These are phyloP conservation scores for Pseudochromis fuscus DNA, from an alignment of 2,797 vertebrate species.

Conservation along the genomic window DNA sequence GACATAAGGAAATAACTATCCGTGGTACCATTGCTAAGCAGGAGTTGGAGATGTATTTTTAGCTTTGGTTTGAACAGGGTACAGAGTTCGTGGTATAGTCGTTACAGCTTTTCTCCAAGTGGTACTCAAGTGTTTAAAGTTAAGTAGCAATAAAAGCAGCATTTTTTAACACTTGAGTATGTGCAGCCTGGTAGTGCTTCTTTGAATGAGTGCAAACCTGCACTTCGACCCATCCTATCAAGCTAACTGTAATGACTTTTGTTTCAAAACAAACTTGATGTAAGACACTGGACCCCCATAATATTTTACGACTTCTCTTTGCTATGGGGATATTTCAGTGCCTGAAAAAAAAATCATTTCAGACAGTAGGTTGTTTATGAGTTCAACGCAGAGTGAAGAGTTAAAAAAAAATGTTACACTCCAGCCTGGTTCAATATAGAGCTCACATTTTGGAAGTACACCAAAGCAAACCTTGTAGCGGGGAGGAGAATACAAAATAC, in stretches of 20 bases:
- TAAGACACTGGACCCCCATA: conserved; percentile 39
- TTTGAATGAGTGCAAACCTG: background rate
- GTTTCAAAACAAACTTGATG: conserved; percentile 42
- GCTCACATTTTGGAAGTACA: conserved; percentile 39
- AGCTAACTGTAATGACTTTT: conserved; percentile 19
- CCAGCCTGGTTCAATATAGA: conserved; percentile 4
- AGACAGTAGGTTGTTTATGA: conserved; percentile 12
- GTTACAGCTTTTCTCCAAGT: conserved; percentile 11
- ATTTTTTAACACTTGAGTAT: background rate
- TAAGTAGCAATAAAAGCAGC: conserved; percentile 10
- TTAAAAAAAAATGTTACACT: conserved; percentile 31
- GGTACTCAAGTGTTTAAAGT: conserved; percentile 7
- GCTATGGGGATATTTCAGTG: conserved; percentile 32
- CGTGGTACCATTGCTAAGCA: conserved; percentile 2
- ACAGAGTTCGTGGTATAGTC: conserved; percentile 19
- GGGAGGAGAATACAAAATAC: conserved; percentile 34
- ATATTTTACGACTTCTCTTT: conserved; percentile 26
- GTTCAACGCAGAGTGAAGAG: conserved; percentile 6
- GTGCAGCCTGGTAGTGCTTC: background rate
- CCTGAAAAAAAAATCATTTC: conserved; percentile 31
- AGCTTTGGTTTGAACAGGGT: conserved; percentile 13
- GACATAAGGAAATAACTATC: conserved; percentile 48
- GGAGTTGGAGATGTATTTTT: conserved; percentile 15
- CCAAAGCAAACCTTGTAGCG: conserved; percentile 33
- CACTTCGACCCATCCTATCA: background rate